A percentile compares a stretch with the other conserved stretches of the same genome.
Evolutionary conservation across 1,140 invertebrate species (phyloP).

Genomic region (Ooceraea biroi): DNA sequence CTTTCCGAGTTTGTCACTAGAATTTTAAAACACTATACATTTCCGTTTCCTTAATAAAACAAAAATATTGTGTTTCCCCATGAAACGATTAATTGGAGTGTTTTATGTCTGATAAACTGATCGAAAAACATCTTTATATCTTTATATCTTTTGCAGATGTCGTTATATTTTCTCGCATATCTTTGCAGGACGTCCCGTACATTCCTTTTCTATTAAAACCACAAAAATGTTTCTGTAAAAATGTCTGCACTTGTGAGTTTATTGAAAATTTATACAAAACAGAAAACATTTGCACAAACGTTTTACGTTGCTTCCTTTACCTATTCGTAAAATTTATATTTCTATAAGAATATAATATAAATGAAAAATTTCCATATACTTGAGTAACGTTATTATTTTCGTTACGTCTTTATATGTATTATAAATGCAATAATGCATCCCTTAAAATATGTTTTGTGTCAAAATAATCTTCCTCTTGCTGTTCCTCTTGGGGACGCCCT

Average conservation of each 20-base stretch:
- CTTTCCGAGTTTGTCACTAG: too few species aligned
- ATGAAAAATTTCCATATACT: constrained; percentile 26
- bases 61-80: constrained; percentile 42
- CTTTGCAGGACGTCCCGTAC: constrained; percentile 48
- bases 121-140: constrained; percentile 44
- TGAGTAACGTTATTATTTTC: too few species aligned
- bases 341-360: constrained; percentile 34
- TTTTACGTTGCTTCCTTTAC: constrained; percentile 9
- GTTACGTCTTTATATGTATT: too few species aligned
- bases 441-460: constrained; percentile 21
- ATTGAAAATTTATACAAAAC: neutral
- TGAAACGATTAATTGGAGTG: constrained; percentile 28
- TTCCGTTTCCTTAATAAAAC: constrained; percentile 52
- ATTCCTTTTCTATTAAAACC: constrained; percentile 40
- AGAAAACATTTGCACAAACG: neutral
- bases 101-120: constrained; percentile 35
- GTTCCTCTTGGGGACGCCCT: constrained; percentile 23
- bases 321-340: constrained; percentile 16
- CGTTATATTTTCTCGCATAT: constrained; percentile 38
- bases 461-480: constrained; percentile 29
- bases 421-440: constrained; percentile 18
- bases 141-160: constrained; percentile 43
- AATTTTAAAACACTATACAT: too few species aligned
- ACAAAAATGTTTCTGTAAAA: constrained; percentile 29
- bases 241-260: neutral